A percentile compares a stretch with the other conserved stretches of the same genome.
Conservation (phyloP, 2,888 invertebrate species). For the Eupithecia abbreviata region DNA sequence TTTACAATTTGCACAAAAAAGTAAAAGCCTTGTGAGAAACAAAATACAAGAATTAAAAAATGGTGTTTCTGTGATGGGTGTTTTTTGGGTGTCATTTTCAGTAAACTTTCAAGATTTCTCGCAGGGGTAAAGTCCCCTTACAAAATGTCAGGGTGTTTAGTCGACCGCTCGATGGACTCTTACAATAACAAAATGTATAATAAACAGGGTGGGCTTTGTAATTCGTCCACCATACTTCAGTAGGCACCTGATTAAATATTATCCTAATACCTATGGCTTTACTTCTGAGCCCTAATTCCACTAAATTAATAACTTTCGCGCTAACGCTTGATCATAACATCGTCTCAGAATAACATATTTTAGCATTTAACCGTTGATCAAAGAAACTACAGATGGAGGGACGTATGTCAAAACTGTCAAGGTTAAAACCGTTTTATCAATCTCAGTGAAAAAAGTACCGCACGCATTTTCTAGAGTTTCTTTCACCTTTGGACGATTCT, state of each 20-base stretch:
- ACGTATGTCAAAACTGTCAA: no score
- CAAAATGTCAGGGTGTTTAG: slow-evolving; percentile 30
- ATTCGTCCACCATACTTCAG: slow-evolving; percentile 7
- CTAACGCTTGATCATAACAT: no score
- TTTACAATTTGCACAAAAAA: slow-evolving; percentile 32
- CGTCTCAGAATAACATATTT: no score
- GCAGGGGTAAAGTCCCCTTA: slow-evolving; percentile 13
- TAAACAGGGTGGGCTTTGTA: slow-evolving; percentile 6
- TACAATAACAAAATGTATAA: slow-evolving; percentile 17
- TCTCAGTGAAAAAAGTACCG: no score
- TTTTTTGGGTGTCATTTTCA: slow-evolving; percentile 23
- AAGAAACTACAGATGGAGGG: no score
- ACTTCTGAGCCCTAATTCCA: background rate
- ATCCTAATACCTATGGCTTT: background rate
- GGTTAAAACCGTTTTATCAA: no score
- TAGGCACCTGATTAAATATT: background rate
- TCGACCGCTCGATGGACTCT: slow-evolving; percentile 20
- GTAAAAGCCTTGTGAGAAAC: slow-evolving; percentile 15
- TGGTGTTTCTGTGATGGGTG: background rate
- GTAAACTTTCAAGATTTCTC: slow-evolving; percentile 22
- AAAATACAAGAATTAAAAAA: slow-evolving; percentile 18
- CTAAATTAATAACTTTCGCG: no score
- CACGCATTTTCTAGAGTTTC: no score
- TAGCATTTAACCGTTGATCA: no score
- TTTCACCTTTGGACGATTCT: no score